Conservation (phyloP, 1,140 invertebrate species). For the Uloborus diversus region DNA sequence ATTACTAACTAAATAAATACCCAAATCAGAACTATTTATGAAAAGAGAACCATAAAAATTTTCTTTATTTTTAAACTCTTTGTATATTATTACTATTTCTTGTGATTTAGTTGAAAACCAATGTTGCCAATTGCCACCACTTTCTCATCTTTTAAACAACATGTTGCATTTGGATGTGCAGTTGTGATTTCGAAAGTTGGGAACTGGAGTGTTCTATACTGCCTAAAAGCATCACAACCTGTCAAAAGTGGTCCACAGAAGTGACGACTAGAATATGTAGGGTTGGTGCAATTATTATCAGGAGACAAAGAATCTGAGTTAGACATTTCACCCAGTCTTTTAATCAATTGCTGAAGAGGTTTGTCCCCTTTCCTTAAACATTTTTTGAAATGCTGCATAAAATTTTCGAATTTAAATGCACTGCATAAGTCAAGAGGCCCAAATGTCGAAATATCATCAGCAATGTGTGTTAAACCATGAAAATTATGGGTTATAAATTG, state of each 20-base stretch:
- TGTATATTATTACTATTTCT: no score
- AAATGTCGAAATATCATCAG: conserved; percentile 1
- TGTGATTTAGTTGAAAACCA: no score
- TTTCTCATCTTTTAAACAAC: no score
- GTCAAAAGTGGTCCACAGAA: neutral
- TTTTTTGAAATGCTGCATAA: neutral
- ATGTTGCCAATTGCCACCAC: no score
- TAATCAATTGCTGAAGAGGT: no score
- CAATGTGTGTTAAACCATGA: conserved; percentile 1
- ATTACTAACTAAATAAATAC: no score
- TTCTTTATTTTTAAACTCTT: no score
- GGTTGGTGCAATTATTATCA: no score
- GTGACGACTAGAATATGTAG: neutral
- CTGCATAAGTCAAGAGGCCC: neutral
- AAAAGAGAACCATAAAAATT: no score
- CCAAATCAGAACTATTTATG: no score
- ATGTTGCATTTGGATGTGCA: neutral
- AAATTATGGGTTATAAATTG: neutral
- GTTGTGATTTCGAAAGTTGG: neutral
- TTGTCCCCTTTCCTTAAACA: neutral
- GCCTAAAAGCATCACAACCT: neutral
- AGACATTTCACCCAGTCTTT: no score
- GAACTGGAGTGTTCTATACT: neutral
- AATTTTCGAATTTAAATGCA: neutral
- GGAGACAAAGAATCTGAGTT: no score